These are phyloP conservation scores for Cichlasoma orientale DNA, from an alignment of 2,797 vertebrate species.

Conservation along the genomic window DNA sequence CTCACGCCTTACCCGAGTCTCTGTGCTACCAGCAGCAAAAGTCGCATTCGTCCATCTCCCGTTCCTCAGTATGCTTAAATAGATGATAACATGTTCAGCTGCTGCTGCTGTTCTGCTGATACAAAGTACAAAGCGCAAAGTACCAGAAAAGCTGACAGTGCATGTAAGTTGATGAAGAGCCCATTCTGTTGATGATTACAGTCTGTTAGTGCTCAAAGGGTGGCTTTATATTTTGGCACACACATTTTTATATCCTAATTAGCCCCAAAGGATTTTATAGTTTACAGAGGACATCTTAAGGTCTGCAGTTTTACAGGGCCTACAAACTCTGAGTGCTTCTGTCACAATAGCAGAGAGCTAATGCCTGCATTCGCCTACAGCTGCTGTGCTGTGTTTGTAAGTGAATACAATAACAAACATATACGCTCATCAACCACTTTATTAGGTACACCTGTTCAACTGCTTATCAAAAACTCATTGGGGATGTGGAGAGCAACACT, in stretches of 20 bases:
- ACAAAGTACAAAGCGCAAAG: background rate
- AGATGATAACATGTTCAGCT: slow-evolving; percentile 10
- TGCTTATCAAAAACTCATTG: background rate
- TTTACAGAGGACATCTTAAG: background rate
- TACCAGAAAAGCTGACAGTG: slow-evolving; percentile 23
- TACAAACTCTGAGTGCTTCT: background rate
- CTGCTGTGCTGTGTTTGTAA: background rate
- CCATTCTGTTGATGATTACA: slow-evolving; percentile 17
- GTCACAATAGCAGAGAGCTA: background rate
- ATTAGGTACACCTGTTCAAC: background rate
- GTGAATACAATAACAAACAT: background rate
- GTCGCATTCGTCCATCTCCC: slow-evolving; percentile 5
- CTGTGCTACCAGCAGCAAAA: slow-evolving; percentile 6
- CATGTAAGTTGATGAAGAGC: background rate
- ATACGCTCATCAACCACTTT: background rate
- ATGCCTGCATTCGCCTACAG: background rate
- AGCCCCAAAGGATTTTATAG: slow-evolving; percentile 1
- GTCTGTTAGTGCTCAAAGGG: background rate
- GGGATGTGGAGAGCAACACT: too few relatives aligned
- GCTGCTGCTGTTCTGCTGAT: background rate
- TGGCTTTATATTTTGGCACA: slow-evolving; percentile 8
- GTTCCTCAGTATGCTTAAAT: slow-evolving; percentile 10
- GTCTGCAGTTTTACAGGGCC: background rate
- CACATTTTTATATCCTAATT: slow-evolving; percentile 17
- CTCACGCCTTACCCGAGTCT: slow-evolving; percentile 7